Base-by-base conservation (phyloP, 2,797 vertebrate species). In the Cirrhinus molitorella region DNA sequence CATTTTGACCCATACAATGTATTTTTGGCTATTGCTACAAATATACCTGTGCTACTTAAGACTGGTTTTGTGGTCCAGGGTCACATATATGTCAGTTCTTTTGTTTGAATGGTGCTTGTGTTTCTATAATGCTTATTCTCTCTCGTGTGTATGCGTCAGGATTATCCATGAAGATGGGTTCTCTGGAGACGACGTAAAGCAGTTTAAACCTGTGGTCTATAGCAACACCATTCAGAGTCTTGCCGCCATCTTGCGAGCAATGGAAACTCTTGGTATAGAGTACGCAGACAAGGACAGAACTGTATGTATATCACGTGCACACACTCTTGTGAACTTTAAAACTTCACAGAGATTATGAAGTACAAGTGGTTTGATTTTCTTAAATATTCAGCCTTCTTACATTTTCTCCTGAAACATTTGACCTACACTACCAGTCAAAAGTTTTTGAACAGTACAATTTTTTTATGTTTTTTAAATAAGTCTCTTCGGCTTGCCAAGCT, bases 101-200 rank as follows among this genome's bases (percentile, higher is more conserved):
- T 37, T 71, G 49, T 79, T 49, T 73, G 34, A 40, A 55, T 53
- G 66, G 51, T 79, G 75, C 51, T 5, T 37, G 49, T 74, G 53
- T 85, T 34, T 51, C 28, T 80, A 37, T 68, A 51, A 78, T 40
- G 9, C 78, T 37, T 16, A 40, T 80, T 16, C 31, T 61, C 34
- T 73, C 21, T 63, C 89, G 75, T 85, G 23, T 81, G 25, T 88
- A 66, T 89, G 89, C 94, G 87, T 74, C 92, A 99, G 98, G 95
- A 99, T 99, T 94, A 99, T 99, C 92, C 98, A 99, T 81, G 98
- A 99, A 91, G 97, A 99, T 90, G 98, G 98, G 81, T 99, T 99
- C 92, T 98, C 96, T 25, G 98, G 98, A 90, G 98, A 99, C 80
- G 98, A 99, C 88, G 96, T 98, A 92, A 98, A 97, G 91, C 98